Conservation (phyloP, 2,888 invertebrate genomes). For the Bhutanitis thaidina region DNA sequence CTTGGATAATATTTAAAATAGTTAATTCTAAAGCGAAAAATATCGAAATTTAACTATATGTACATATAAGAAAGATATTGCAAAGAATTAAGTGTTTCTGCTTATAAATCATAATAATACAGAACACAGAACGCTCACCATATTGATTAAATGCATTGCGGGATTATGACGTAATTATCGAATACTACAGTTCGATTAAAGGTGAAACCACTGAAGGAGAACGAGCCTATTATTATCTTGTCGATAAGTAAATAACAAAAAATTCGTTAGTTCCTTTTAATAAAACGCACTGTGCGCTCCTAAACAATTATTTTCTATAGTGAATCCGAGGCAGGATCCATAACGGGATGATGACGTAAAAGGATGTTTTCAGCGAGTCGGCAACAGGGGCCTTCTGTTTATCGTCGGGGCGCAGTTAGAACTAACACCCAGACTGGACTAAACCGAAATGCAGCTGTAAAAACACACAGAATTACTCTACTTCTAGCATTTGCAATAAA, state of each 20-base stretch:
- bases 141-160: too few relatives aligned
- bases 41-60: too few relatives aligned
- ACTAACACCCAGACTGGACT: slow-evolving; percentile 59
- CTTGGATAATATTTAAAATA: too few relatives aligned
- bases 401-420: slow-evolving; percentile 70
- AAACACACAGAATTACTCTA: slow-evolving; percentile 65
- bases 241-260: background rate
- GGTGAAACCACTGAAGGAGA: slow-evolving; percentile 11
- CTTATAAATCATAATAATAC: too few relatives aligned
- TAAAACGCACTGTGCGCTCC: background rate
- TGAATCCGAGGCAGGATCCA: slow-evolving; percentile 51
- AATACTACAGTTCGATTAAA: slow-evolving; percentile 8
- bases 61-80: too few relatives aligned
- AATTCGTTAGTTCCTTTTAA: background rate
- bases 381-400: slow-evolving; percentile 73
- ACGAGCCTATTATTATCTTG: slow-evolving; percentile 9
- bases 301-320: slow-evolving; percentile 1
- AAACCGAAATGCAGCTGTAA: slow-evolving; percentile 71
- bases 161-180: slow-evolving; percentile 10
- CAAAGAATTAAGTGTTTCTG: too few relatives aligned
- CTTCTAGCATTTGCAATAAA: slow-evolving; percentile 52
- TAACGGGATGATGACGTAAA: slow-evolving; percentile 74
- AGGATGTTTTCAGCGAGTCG: slow-evolving; percentile 77
- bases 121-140: too few relatives aligned
- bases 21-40: too few relatives aligned